These are phyloP conservation scores for Paracentrotus lividus DNA, from an alignment of 53 echinoderm and acorn worm genomes.

Conservation along the genomic window DNA sequence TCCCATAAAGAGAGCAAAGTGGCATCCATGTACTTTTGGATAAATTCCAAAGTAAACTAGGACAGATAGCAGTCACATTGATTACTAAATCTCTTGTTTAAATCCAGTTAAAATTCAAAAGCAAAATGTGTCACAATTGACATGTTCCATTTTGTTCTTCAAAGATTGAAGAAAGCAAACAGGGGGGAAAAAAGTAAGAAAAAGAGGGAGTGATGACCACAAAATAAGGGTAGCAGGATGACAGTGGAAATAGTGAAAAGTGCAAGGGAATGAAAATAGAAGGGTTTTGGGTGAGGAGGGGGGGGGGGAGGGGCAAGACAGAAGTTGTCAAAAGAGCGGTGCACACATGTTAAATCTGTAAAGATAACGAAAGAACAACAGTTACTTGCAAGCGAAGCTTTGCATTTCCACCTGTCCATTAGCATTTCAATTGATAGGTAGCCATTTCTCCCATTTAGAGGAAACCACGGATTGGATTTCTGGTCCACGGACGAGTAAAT, in stretches of 20 bases:
- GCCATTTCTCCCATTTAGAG: conserved; percentile 32
- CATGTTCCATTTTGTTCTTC: not conserved
- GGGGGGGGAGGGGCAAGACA: not conserved
- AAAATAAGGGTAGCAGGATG: too few species aligned
- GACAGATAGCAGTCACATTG: not conserved
- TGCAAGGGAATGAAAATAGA: too few species aligned
- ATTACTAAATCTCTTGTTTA: not conserved
- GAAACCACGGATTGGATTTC: conserved; percentile 55
- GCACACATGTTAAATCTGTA: too few species aligned
- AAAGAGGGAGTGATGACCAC: not conserved
- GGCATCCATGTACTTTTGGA: not conserved
- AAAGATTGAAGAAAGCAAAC: not conserved
- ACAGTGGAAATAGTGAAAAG: too few species aligned
- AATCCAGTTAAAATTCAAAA: not conserved
- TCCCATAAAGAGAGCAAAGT: not conserved
- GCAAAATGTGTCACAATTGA: not conserved
- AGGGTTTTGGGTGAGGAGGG: not conserved
- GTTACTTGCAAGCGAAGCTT: not conserved
- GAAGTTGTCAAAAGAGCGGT: not conserved
- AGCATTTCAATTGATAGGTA: conserved; percentile 66
- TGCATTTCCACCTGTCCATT: conserved; percentile 61
- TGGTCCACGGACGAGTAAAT: not conserved
- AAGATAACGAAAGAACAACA: not conserved
- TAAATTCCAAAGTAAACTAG: not conserved
- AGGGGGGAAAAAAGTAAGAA: not conserved